These are phyloP conservation scores for Chaetura pelagica DNA, from an alignment of 2,113 vertebrate species.

Conservation along the genomic window DNA sequence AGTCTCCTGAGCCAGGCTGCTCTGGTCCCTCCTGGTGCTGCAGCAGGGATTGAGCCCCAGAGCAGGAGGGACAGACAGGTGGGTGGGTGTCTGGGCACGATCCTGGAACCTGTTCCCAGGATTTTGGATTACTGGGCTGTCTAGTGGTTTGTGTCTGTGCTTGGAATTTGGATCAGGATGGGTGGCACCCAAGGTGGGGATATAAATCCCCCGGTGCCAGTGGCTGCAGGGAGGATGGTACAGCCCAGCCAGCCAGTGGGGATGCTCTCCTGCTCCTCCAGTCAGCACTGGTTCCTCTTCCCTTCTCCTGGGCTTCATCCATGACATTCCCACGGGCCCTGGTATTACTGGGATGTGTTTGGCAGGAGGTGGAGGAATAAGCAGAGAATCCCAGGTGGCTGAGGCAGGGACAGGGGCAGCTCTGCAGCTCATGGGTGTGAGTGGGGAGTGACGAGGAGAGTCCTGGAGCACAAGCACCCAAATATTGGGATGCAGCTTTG, in stretches of 20 bases:
- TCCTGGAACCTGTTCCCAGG: neutral
- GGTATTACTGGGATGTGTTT: neutral
- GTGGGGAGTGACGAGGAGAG: neutral
- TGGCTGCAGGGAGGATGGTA: neutral
- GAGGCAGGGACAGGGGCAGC: rapidly evolving
- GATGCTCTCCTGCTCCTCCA: neutral
- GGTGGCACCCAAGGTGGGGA: neutral
- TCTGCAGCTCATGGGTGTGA: neutral
- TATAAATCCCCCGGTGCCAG: rapidly evolving
- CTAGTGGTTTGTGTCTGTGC: rapidly evolving
- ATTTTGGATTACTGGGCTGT: neutral
- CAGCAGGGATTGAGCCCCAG: rapidly evolving
- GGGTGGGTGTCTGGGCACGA: rapidly evolving
- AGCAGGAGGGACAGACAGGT: rapidly evolving
- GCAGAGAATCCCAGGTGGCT: rapidly evolving
- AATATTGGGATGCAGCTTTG: rapidly evolving
- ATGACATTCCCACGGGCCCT: rapidly evolving
- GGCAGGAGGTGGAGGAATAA: neutral
- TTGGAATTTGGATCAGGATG: neutral
- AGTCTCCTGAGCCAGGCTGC: neutral
- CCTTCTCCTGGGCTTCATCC: neutral
- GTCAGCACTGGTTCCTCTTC: neutral
- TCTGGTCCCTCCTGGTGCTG: rapidly evolving
- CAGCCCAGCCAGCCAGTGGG: no score
- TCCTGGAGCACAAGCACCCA: neutral